Evolutionary conservation across 2,113 vertebrate genomes (phyloP), one percentile per base, ranked within the genome.

Genomic region (Aspidoscelis tigris): DNA sequence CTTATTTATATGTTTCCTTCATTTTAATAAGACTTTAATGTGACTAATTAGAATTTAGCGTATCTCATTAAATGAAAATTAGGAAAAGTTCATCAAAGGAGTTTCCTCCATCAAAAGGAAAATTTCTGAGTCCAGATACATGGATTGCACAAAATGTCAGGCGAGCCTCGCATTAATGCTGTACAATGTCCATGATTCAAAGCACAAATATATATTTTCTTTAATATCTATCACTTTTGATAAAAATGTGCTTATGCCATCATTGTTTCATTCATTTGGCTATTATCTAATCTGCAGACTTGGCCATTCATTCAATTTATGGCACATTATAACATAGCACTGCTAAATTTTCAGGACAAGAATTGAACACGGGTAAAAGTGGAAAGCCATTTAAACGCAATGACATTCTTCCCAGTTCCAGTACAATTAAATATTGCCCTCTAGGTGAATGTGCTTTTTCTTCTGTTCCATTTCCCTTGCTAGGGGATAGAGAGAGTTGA

Each of bases 391-490:
- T 86, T 72, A 72, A 61, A 78, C 43, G 65, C 85, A 72, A 73
- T 78, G 75, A 53, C 70, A 72, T 82, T 82, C 66, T 82, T 65
- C 55, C 75, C 68, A 78, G 14, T 86, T 77, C 33, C 9, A 21
- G 65, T n/a, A 86, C 43, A 16, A 73, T 73, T 86, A 86, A 82
- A 78, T 82, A 78, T 65, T 77, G 64, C 22, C 71, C 61, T 87
- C 44, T 87, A 69, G 18, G 78, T 78, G 81, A 69, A 84, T 83
- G 76, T 72, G 7, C 11, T 84, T 20, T 82, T 86, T 73, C 76
- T 43, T 87, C 58, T 84, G 26, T 79, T 70, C 71, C 70, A 84
- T 78, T 68, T 73, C 90, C 84, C 88, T 89, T 33, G 68, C 81
- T 90, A 66, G 41, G 72, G 50, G 86, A 89, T 84, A 73, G 53